phyloP scores from a whole-genome alignment of 2,113 vertebrate species.

The Arizona elegans region DNA sequence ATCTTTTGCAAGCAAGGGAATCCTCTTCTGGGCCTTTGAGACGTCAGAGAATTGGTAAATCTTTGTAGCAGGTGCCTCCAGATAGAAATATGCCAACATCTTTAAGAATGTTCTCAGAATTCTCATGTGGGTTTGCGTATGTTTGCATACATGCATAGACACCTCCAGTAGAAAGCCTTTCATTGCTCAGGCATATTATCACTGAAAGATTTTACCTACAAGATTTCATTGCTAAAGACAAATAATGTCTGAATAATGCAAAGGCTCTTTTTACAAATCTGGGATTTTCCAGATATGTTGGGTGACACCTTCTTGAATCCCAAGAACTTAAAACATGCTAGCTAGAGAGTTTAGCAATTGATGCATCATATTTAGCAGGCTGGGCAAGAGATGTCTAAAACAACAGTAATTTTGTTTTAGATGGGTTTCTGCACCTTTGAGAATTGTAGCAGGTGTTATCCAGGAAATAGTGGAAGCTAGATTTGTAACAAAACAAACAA shows the following conservation, averaged over 20 bases:
- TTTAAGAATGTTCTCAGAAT: not conserved
- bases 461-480: not conserved
- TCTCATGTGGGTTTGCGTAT: not conserved
- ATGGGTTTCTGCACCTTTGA: not conserved
- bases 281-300: not conserved
- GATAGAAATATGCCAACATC: conserved; percentile 5
- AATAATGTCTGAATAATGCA: not conserved
- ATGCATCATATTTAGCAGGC: not conserved
- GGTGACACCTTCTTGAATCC: not conserved
- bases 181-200: not conserved
- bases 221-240: not conserved
- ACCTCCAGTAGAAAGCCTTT: not conserved
- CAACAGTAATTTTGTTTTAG: too few relatives aligned
- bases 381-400: not conserved
- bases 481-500: not conserved
- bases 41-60: conserved; percentile 2
- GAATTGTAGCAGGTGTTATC: not conserved
- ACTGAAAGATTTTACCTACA: not conserved
- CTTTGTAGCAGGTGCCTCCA: not conserved
- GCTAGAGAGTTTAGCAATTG: not conserved
- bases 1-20: not conserved
- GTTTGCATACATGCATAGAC: not conserved
- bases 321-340: not conserved
- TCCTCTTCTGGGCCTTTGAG: not conserved
- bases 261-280: not conserved